phyloP scores from a whole-genome alignment of 2,888 invertebrate species.

The Ochropleura leucogaster region DNA sequence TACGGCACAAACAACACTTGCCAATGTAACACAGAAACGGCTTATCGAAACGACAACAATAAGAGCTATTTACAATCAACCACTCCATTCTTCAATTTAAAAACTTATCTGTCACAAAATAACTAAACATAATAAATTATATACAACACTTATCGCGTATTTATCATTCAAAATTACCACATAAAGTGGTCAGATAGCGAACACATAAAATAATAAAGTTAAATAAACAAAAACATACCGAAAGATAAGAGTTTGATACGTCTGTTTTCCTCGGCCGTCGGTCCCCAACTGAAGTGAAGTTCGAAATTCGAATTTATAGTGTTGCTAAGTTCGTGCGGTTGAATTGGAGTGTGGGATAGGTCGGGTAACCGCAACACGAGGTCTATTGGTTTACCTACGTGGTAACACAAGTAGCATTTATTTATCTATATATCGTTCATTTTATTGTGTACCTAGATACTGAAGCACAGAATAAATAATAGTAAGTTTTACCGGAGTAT shows the following conservation, averaged over 20 bases:
- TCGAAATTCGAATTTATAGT: conserved; percentile 33
- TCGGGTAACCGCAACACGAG: conserved; percentile 29
- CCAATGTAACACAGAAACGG: conserved; percentile 5
- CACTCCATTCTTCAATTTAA: conserved; percentile 27
- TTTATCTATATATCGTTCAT: not conserved
- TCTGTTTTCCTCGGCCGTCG: conserved; percentile 22
- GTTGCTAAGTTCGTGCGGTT: conserved; percentile 29
- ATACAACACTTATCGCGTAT: conserved; percentile 26
- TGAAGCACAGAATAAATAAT: too few species aligned
- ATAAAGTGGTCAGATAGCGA: conserved; percentile 30
- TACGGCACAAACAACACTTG: not conserved
- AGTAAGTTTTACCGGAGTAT: too few species aligned
- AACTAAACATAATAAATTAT: conserved; percentile 13
- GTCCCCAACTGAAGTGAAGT: conserved; percentile 61
- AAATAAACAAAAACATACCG: conserved; percentile 49
- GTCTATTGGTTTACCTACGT: conserved; percentile 26
- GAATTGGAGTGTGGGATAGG: not conserved
- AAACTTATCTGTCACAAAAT: conserved; percentile 35
- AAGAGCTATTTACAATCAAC: conserved; percentile 24
- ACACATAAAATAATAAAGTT: conserved; percentile 42
- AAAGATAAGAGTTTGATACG: conserved; percentile 41
- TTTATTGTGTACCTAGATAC: not conserved
- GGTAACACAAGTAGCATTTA: conserved; percentile 10
- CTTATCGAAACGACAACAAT: conserved; percentile 46
- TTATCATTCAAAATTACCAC: conserved; percentile 38